phyloP scores from a whole-genome alignment of 2,888 invertebrate genomes.

The Megamerina dolium region DNA sequence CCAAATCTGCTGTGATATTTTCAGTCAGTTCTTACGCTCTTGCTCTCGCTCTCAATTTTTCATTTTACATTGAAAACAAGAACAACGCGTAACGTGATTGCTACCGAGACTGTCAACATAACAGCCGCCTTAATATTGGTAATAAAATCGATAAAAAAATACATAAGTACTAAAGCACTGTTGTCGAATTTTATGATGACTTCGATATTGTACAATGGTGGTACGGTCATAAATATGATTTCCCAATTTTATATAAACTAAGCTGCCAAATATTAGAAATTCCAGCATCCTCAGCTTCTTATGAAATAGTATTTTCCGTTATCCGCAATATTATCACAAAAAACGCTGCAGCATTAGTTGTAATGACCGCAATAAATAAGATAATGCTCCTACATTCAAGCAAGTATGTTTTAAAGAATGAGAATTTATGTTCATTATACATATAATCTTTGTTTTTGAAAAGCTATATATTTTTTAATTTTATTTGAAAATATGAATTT shows the following conservation, averaged over 20 bases:
- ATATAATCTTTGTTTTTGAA: background rate
- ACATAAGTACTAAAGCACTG: background rate
- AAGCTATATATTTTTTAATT: too few species aligned
- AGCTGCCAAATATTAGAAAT: constrained; percentile 1
- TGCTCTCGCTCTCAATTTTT: too few species aligned
- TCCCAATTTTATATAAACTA: constrained; percentile 4
- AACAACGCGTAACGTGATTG: too few species aligned
- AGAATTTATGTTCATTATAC: background rate
- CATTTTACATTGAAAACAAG: too few species aligned
- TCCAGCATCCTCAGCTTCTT: constrained; percentile 1
- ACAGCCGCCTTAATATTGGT: too few species aligned
- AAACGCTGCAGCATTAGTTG: constrained; percentile 1
- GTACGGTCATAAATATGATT: background rate
- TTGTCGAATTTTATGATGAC: constrained; percentile 3
- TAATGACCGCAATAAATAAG: constrained; percentile 3
- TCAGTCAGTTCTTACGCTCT: too few species aligned
- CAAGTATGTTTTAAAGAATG: background rate
- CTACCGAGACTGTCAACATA: too few species aligned
- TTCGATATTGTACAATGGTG: constrained; percentile 3
- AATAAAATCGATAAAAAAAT: constrained; percentile 1
- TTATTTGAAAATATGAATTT: too few species aligned
- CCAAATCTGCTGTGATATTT: too few species aligned
- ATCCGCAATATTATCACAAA: constrained; percentile 1
- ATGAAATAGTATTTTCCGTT: background rate
- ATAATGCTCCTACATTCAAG: constrained; percentile 5